phyloP scores from a whole-genome alignment of 2,888 invertebrate species.

The Microplitis deprimator region DNA sequence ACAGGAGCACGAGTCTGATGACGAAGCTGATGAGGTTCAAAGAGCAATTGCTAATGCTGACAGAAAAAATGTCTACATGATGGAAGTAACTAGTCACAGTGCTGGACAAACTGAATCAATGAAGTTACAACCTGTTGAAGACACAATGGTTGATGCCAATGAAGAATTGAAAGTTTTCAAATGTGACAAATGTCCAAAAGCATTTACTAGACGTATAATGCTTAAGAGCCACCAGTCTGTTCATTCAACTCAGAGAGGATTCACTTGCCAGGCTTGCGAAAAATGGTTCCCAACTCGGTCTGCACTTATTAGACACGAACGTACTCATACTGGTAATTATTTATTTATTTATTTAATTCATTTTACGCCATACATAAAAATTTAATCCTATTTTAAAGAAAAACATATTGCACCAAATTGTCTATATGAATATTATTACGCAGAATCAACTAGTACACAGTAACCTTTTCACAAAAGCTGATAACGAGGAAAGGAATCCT shows the following conservation, averaged over 20 bases:
- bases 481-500: too few species aligned
- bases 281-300: conserved; percentile 80
- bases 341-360: background rate
- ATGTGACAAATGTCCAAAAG: conserved; percentile 77
- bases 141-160: conserved; percentile 60
- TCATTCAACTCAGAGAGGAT: conserved; percentile 76
- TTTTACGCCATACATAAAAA: too few species aligned
- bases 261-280: conserved; percentile 76
- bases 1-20: conserved; percentile 69
- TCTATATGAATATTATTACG: too few species aligned
- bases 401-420: too few species aligned
- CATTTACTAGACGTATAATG: conserved; percentile 76
- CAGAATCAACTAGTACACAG: too few species aligned
- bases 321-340: conserved; percentile 77
- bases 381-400: too few species aligned
- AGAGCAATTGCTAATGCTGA: conserved; percentile 63
- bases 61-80: conserved; percentile 66
- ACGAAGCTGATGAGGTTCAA: conserved; percentile 66
- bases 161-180: conserved; percentile 74
- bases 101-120: conserved; percentile 57
- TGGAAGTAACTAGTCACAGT: conserved; percentile 63
- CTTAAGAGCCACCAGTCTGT: conserved; percentile 77
- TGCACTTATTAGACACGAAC: conserved; percentile 79
- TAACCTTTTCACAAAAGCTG: too few species aligned
- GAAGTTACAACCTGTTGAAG: conserved; percentile 59